Evolutionary conservation across 2,797 vertebrate genomes (phyloP).

Genomic region (Mormyrops boulengeri): DNA sequence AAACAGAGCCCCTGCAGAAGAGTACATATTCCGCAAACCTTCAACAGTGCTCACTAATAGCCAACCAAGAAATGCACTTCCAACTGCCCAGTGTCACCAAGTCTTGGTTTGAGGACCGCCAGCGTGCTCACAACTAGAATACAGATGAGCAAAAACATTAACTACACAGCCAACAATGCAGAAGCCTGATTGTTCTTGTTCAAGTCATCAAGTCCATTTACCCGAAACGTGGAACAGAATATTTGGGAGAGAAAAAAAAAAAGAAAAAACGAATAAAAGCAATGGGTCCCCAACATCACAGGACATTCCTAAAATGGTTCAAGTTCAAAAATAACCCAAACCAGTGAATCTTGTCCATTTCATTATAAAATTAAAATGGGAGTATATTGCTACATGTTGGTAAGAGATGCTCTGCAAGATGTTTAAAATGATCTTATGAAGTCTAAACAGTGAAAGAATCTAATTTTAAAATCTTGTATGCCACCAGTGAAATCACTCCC

Average conservation of each 20-base stretch:
- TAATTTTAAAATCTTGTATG: background rate
- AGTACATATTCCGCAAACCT: background rate
- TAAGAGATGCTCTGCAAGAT: background rate
- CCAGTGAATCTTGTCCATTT: background rate
- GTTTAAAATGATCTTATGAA: background rate
- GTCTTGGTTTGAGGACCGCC: background rate
- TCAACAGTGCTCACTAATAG: background rate
- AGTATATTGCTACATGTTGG: background rate
- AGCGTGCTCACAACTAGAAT: background rate
- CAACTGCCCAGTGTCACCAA: background rate
- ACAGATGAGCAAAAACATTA: background rate
- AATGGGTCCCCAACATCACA: background rate
- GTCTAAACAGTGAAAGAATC: background rate
- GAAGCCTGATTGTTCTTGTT: background rate
- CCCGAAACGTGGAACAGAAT: background rate
- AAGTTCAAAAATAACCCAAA: background rate
- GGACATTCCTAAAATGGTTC: background rate
- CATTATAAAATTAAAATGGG: slow-evolving; percentile 14
- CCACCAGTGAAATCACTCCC: background rate
- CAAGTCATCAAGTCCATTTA: background rate
- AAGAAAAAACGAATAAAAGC: background rate
- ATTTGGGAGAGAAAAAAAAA: background rate
- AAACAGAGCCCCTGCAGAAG: background rate
- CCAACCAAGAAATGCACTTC: background rate
- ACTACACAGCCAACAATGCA: background rate